These are phyloP conservation scores for Ceyx margarethae DNA, from an alignment of 2,113 vertebrate species.

Conservation along the genomic window DNA sequence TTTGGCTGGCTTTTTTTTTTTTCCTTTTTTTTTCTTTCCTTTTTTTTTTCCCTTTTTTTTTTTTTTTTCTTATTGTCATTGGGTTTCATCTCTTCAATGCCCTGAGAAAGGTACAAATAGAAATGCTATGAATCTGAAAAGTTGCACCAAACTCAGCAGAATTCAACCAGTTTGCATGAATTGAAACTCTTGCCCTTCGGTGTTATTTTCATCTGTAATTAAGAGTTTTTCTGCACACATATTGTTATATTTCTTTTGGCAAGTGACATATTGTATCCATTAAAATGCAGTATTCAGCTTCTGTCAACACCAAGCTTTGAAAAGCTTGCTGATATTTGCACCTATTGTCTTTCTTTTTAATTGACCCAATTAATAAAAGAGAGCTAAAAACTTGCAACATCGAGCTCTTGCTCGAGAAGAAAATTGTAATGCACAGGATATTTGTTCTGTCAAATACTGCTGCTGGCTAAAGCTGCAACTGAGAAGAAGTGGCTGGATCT, in stretches of 20 bases:
- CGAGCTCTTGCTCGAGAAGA: not conserved
- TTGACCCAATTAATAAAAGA: not conserved
- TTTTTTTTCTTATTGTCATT: not conserved
- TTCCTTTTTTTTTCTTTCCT: too few species aligned
- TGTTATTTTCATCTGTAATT: not conserved
- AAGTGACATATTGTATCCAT: not conserved
- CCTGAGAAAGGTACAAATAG: not conserved
- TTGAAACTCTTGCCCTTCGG: not conserved
- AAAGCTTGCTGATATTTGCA: constrained; percentile 3
- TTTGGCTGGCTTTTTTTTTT: too few species aligned
- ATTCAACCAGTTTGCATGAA: not conserved
- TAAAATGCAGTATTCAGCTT: not conserved
- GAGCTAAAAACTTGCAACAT: not conserved
- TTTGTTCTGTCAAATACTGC: not conserved
- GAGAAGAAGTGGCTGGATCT: not conserved
- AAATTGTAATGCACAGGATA: not conserved
- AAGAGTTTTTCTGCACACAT: not conserved
- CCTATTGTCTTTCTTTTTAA: not conserved
- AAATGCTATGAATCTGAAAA: not conserved
- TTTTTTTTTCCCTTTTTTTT: too few species aligned
- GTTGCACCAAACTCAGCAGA: not conserved
- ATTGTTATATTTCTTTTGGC: not conserved
- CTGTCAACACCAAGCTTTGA: not conserved
- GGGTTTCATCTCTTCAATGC: not conserved
- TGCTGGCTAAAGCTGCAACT: not conserved